Base-by-base conservation (phyloP, 2,888 invertebrate genomes). In the Andrena chrysosceles region DNA sequence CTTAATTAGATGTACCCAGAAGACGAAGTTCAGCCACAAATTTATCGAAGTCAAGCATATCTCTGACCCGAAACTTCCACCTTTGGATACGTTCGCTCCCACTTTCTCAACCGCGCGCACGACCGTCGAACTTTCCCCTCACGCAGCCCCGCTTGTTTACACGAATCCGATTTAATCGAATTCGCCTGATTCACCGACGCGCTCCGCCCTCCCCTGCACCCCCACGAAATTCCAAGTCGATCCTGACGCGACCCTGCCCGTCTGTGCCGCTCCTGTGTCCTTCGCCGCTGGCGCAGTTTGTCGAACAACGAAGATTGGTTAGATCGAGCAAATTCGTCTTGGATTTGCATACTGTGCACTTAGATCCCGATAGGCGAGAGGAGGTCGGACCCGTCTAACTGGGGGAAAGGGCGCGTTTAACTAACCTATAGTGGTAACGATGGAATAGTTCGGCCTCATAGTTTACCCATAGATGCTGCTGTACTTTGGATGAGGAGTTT, bases 301-400 rank as follows among this genome's bases (percentile, higher is more conserved):
- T 81, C 83, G 88, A 88, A 86, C 88, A 87, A 85, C 86, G 89
- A 91, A 92, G 90, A 92, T 91, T 91, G 90, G 90, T 86, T 83
- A 81, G 89, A 89, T 89, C 86, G 88, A 85, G 91, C 70, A 87
- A 90, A 91, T 89, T 91, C 88, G 86, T 75, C 81, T 76, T 77
- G 85, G 90, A 91, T 92, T 92, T 92, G 90, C 92, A 92, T 92
- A 84, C 84, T 92, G 91, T 92, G 88, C 91, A 92, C 90, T 92
- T 92, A 91, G 91, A 91, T 90, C 89, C 42, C 86, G 83, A 89
- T 83, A 80, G 83, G 78, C 73, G 63, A 33, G 63, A 68, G 56
- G 52, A 1, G 62, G 63, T n/a, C 23, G 60, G 60, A 49, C 31
- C 63, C 63, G 66, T 31, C 64, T 52, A 72, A 35, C 31, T 23